Evolutionary conservation across 2,113 vertebrate genomes (phyloP).

Genomic region (Indicator maculatus): DNA sequence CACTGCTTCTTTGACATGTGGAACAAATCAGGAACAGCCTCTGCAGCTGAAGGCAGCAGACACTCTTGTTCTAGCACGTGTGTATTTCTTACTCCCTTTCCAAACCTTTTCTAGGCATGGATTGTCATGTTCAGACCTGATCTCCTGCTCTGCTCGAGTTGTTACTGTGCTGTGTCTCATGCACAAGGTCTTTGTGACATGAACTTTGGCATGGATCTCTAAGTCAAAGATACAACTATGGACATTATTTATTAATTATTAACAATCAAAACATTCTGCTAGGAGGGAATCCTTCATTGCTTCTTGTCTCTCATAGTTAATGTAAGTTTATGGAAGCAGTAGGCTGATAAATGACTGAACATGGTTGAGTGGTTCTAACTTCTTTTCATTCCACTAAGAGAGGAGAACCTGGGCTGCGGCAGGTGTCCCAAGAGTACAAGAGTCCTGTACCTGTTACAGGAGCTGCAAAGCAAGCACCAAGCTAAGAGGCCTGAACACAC

Average conservation of each 20-base stretch:
- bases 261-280: neutral
- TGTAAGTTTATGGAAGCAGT: neutral
- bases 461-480: neutral
- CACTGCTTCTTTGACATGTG: neutral
- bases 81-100: neutral
- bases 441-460: neutral
- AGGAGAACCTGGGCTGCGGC: neutral
- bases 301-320: neutral
- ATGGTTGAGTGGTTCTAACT: neutral
- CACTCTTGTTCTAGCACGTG: neutral
- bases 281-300: neutral
- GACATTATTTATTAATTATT: neutral
- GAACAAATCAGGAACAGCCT: constrained; percentile 35
- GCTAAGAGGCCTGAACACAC: neutral
- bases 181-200: neutral
- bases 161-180: neutral
- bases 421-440: neutral
- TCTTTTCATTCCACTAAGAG: neutral
- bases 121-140: neutral
- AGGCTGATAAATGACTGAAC: neutral
- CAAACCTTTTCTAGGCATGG: neutral
- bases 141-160: neutral
- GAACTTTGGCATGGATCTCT: neutral
- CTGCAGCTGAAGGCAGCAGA: neutral
- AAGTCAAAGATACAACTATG: neutral